Evolutionary conservation across 2,888 invertebrate genomes (phyloP).

Genomic region (Brachyptera risi): DNA sequence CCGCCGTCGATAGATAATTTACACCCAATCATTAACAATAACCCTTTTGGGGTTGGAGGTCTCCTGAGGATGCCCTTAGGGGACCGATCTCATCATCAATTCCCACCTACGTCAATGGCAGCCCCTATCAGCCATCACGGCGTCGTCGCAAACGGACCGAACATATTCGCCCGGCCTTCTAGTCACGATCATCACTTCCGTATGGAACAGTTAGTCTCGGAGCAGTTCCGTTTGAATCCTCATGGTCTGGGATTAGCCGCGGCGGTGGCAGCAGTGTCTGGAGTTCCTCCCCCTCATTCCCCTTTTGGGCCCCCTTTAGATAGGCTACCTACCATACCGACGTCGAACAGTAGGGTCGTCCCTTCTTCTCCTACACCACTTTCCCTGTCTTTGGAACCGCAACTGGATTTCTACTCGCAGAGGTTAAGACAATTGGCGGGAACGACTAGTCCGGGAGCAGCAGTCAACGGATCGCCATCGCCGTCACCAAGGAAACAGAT

Average conservation of each 20-base stretch:
- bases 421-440: conserved; percentile 97
- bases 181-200: conserved; percentile 75
- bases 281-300: conserved; percentile 46
- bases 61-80: conserved; percentile 73
- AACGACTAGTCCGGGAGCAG: conserved; percentile 90
- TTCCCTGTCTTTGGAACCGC: conserved; percentile 74
- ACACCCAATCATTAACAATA: conserved; percentile 36
- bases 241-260: conserved; percentile 68
- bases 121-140: conserved; percentile 39
- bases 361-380: conserved; percentile 42
- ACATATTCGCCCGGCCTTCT: conserved; percentile 66
- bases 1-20: conserved; percentile 47
- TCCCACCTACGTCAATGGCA: conserved; percentile 62
- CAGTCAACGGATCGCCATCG: conserved; percentile 40
- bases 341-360: background rate
- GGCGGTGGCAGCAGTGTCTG: conserved; percentile 65
- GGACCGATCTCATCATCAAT: conserved; percentile 41
- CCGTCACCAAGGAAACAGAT: conserved; percentile 44
- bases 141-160: conserved; percentile 34
- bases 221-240: conserved; percentile 62
- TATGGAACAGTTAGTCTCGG: conserved; percentile 79
- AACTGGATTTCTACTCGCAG: conserved; percentile 99
- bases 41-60: conserved; percentile 69
- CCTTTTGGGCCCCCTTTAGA: conserved; percentile 49
- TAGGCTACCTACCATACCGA: conserved; percentile 19